Conservation (phyloP, 1,140 invertebrate species). For the Anoplophora glabripennis region DNA sequence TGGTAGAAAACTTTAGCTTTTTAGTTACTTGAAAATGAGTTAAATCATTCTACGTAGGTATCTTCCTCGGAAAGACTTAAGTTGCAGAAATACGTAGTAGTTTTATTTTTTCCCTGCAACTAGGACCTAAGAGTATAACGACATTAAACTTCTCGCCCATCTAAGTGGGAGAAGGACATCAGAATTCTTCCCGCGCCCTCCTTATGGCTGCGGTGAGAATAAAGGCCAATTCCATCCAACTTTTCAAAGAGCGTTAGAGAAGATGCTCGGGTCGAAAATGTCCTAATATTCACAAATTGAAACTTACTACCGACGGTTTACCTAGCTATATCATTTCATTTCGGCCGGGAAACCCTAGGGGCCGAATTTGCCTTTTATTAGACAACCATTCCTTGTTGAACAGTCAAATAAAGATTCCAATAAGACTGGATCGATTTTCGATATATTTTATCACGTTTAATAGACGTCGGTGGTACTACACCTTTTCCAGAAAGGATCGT, state of each 20-base stretch:
- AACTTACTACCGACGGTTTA: conserved; percentile 23
- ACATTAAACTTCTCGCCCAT: too few relatives aligned
- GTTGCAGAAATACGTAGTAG: too few relatives aligned
- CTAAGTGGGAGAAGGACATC: too few relatives aligned
- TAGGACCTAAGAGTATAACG: too few relatives aligned
- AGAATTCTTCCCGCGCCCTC: too few relatives aligned
- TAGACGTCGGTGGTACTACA: not conserved
- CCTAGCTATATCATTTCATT: conserved; percentile 23
- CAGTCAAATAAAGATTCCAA: conserved; percentile 26
- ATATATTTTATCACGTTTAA: conserved; percentile 21
- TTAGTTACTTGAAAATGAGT: too few relatives aligned
- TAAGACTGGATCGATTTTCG: conserved; percentile 23
- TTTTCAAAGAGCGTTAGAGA: conserved; percentile 13
- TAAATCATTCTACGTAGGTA: too few relatives aligned
- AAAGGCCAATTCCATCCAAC: conserved; percentile 14
- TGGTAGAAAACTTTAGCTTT: too few relatives aligned
- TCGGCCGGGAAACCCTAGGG: conserved; percentile 6
- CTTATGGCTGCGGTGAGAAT: too few relatives aligned
- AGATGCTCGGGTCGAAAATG: conserved; percentile 16
- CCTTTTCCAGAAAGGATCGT: too few relatives aligned
- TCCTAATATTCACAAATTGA: conserved; percentile 21
- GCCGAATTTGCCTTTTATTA: conserved; percentile 19
- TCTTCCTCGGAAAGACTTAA: too few relatives aligned
- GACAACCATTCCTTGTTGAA: conserved; percentile 22
- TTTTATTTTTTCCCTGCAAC: too few relatives aligned